Conservation (phyloP, 2,888 invertebrate species). For the Chymomyza caudatula region DNA sequence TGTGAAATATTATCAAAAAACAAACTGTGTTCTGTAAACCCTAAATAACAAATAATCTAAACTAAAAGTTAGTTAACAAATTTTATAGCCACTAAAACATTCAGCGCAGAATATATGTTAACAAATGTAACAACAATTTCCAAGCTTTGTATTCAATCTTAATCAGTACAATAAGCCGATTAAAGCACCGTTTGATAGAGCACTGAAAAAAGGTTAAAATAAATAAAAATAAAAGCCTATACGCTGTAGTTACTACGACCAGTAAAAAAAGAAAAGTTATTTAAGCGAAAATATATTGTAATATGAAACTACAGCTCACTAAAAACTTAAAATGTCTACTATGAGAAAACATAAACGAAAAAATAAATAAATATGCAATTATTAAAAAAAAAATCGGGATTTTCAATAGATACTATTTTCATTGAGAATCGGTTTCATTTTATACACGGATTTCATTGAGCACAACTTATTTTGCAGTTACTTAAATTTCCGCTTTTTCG, state of each 20-base stretch:
- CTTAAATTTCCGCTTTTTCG: no score
- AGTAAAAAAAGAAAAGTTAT: conserved; percentile 5
- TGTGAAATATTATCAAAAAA: background rate
- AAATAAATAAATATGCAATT: conserved; percentile 27
- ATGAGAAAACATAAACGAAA: conserved; percentile 4
- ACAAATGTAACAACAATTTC: background rate
- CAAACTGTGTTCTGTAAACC: background rate
- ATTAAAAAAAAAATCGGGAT: conserved; percentile 13
- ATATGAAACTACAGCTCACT: conserved; percentile 24
- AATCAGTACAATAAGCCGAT: background rate
- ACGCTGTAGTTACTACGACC: conserved; percentile 37
- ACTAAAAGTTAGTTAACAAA: background rate
- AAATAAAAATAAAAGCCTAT: conserved; percentile 7
- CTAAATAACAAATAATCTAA: background rate
- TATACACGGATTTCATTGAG: no score
- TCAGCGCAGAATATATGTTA: background rate
- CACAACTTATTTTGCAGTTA: no score
- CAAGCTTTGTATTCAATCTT: background rate
- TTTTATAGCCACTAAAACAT: background rate
- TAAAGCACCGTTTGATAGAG: conserved; percentile 14
- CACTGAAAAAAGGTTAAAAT: conserved; percentile 16
- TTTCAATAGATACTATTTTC: no score
- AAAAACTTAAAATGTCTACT: conserved; percentile 27
- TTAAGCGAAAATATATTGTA: conserved; percentile 15
- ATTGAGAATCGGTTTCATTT: no score